These are phyloP conservation scores for Lanius collurio DNA, from an alignment of 2,113 vertebrate species.

Conservation along the genomic window DNA sequence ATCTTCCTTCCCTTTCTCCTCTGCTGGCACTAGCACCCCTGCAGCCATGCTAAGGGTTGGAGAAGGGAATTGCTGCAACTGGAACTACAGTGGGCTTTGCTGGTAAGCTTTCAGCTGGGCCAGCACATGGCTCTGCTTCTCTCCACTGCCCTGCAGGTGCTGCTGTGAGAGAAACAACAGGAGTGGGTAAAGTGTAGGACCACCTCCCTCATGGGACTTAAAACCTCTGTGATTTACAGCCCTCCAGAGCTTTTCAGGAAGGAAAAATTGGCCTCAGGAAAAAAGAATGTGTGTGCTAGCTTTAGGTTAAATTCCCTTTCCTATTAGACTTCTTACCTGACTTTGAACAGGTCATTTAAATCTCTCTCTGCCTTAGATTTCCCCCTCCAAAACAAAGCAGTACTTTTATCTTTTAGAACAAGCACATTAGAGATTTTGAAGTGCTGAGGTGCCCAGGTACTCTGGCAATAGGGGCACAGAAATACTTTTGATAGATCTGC, in stretches of 20 bases:
- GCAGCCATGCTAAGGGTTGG: not conserved
- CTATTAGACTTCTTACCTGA: slow-evolving; percentile 4
- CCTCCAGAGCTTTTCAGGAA: not conserved
- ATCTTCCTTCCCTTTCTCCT: not conserved
- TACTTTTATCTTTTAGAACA: slow-evolving; percentile 39
- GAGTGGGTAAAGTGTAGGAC: not conserved
- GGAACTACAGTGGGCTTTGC: not conserved
- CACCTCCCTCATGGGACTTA: not conserved
- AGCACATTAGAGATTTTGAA: slow-evolving; percentile 35
- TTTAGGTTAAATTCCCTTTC: slow-evolving; percentile 20
- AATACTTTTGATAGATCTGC: slow-evolving; percentile 15
- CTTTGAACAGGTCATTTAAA: slow-evolving; percentile 45
- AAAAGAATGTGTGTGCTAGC: not conserved
- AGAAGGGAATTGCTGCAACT: not conserved
- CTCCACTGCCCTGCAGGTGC: not conserved
- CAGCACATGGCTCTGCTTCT: not conserved
- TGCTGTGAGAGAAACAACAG: not conserved
- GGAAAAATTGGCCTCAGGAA: not conserved
- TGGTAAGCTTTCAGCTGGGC: not conserved
- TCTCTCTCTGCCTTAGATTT: slow-evolving; percentile 12
- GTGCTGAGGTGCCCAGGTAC: not conserved
- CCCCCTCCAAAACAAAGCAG: not conserved
- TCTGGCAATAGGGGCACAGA: slow-evolving; percentile 3
- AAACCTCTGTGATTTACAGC: not conserved
- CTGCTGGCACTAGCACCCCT: not conserved